Percentiles rank a stretch among this genome's conserved stretches.
These are phyloP conservation scores for Euproctis similis DNA, from an alignment of 2,888 invertebrate genomes.

Conservation along the genomic window DNA sequence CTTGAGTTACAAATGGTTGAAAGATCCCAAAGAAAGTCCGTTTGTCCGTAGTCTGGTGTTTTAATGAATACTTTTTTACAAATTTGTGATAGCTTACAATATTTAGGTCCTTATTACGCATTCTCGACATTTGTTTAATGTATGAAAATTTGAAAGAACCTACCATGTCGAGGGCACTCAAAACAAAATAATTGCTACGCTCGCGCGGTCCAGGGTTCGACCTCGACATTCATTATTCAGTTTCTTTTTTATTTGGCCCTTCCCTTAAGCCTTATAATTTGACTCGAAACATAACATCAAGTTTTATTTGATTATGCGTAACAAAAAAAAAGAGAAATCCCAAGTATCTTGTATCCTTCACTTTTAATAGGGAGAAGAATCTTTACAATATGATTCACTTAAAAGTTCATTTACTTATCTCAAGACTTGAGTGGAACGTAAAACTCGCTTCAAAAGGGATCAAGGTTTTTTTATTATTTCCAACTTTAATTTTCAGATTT, in stretches of 20 bases:
- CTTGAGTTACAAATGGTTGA: too few relatives aligned
- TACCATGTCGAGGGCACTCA: slow-evolving; percentile 73
- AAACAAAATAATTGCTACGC: slow-evolving; percentile 75
- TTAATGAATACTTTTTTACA: slow-evolving; percentile 53
- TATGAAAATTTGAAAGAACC: slow-evolving; percentile 74
- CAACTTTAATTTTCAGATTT: too few relatives aligned
- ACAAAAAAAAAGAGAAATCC: slow-evolving; percentile 53
- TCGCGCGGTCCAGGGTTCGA: slow-evolving; percentile 68
- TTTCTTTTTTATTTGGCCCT: slow-evolving; percentile 71
- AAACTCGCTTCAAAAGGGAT: too few relatives aligned
- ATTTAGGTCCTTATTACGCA: slow-evolving; percentile 70
- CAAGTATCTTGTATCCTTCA: slow-evolving; percentile 59
- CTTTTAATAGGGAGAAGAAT: slow-evolving; percentile 54
- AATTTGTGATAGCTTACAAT: slow-evolving; percentile 53
- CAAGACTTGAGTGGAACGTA: too few relatives aligned
- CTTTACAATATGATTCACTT: slow-evolving; percentile 44
- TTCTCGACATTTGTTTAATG: slow-evolving; percentile 73
- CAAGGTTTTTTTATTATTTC: too few relatives aligned
- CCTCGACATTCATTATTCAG: slow-evolving; percentile 74
- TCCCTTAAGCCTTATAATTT: slow-evolving; percentile 74
- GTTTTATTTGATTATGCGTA: slow-evolving; percentile 72
- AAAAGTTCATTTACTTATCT: slow-evolving; percentile 37
- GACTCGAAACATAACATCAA: slow-evolving; percentile 75
- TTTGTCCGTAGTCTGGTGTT: slow-evolving; percentile 48
- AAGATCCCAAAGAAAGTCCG: slow-evolving; percentile 37